A percentile compares a stretch with the other conserved stretches of the same genome.
Evolutionary conservation across 2,888 invertebrate species (phyloP).

Genomic region (Candidula unifasciata): DNA sequence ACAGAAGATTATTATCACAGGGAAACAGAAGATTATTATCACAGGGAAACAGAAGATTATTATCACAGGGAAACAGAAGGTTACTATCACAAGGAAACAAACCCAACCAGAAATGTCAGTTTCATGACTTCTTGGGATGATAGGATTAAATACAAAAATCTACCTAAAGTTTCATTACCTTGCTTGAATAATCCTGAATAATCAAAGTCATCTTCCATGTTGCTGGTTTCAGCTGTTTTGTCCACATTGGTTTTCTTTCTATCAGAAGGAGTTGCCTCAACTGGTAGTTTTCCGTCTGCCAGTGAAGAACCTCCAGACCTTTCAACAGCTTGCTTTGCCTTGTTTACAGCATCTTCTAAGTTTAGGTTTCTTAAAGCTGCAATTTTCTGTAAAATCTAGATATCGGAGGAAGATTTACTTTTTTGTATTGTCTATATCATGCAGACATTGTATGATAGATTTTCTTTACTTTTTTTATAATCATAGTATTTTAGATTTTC

Average conservation of each 20-base stretch:
- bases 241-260: not conserved
- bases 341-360: constrained; percentile 6
- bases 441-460: no score
- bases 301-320: not conserved
- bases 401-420: not conserved
- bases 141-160: no score
- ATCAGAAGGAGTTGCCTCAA: not conserved
- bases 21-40: no score
- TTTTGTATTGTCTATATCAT: not conserved
- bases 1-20: no score
- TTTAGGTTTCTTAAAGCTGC: not conserved
- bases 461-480: no score
- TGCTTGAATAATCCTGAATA: constrained; percentile 25
- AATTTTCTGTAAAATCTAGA: constrained; percentile 28
- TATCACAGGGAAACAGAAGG: no score
- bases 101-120: no score
- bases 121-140: no score
- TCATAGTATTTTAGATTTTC: no score
- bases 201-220: constrained; percentile 1
- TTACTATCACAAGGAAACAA: no score
- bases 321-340: constrained; percentile 24
- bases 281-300: not conserved
- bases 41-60: no score
- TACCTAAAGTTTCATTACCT: not conserved
- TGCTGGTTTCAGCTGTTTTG: not conserved